Evolutionary conservation across 2,113 vertebrate genomes (phyloP).

Genomic region (Rhadina sibilatrix): DNA sequence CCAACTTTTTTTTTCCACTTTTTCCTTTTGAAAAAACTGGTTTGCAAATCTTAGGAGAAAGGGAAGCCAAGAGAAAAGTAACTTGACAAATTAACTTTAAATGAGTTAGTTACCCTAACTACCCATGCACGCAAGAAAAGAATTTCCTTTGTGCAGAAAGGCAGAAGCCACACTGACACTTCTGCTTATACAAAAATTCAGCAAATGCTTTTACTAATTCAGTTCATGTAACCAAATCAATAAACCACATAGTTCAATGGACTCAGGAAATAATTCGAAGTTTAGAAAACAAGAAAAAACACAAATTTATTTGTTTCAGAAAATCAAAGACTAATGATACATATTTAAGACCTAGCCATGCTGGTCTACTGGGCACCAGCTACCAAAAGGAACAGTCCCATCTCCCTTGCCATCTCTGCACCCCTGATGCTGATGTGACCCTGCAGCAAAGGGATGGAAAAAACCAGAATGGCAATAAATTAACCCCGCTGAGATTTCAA

Average conservation of each 20-base stretch:
- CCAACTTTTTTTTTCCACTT: background rate
- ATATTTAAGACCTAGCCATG: background rate
- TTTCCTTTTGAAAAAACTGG: background rate
- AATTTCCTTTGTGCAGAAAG: background rate
- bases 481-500: background rate
- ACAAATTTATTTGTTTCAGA: background rate
- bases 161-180: background rate
- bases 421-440: background rate
- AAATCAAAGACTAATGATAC: background rate
- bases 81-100: background rate
- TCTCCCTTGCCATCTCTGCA: background rate
- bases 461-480: background rate
- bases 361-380: rapidly evolving
- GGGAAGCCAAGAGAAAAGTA: background rate
- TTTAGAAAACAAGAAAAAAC: background rate
- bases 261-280: background rate
- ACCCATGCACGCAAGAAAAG: background rate
- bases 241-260: background rate
- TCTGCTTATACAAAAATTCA: background rate
- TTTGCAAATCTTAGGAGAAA: background rate
- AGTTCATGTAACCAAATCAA: background rate
- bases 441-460: background rate
- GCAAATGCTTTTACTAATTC: background rate
- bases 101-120: background rate
- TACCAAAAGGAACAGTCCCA: background rate